A percentile compares a stretch with the other conserved stretches of the same genome.
These are phyloP conservation scores for Patella ulyssiponensis DNA, from an alignment of 2,888 invertebrate genomes.

Conservation along the genomic window DNA sequence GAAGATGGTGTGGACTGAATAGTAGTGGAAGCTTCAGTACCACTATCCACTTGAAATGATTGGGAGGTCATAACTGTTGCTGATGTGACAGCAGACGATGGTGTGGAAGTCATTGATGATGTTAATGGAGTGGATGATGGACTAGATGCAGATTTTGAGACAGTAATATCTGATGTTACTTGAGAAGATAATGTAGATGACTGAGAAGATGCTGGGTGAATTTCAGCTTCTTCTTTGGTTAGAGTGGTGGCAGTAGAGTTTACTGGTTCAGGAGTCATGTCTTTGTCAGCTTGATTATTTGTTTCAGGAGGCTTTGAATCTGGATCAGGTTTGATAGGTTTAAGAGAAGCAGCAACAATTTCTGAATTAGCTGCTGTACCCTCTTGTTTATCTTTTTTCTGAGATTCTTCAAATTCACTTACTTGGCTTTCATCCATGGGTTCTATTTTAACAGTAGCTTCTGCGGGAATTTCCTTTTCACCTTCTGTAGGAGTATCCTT, in stretches of 20 bases:
- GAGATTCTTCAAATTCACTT: slow-evolving; percentile 42
- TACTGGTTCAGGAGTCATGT: background rate
- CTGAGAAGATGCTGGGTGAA: slow-evolving; percentile 41
- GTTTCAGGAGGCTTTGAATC: background rate
- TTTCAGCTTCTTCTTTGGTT: slow-evolving; percentile 32
- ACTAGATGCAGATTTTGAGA: background rate
- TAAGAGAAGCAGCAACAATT: background rate
- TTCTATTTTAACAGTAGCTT: background rate
- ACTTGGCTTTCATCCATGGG: slow-evolving; percentile 14
- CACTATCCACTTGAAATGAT: background rate
- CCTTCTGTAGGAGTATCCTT: slow-evolving; percentile 40
- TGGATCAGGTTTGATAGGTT: slow-evolving; percentile 21
- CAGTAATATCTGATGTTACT: slow-evolving; percentile 15
- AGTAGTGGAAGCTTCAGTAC: background rate
- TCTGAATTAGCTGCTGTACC: background rate
- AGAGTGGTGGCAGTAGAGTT: background rate
- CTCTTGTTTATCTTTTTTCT: slow-evolving; percentile 34
- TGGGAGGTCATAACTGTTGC: slow-evolving; percentile 5
- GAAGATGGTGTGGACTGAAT: background rate
- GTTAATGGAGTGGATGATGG: slow-evolving; percentile 14
- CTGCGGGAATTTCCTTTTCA: slow-evolving; percentile 29
- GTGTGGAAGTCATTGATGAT: slow-evolving; percentile 6
- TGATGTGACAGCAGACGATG: slow-evolving; percentile 8
- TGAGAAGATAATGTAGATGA: background rate
- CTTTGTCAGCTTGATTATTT: background rate